Evolutionary conservation across 30 jellyfish, hydroid and myxozoan genomes (phyloP).

Genomic region (Phacellophora camtschatica): DNA sequence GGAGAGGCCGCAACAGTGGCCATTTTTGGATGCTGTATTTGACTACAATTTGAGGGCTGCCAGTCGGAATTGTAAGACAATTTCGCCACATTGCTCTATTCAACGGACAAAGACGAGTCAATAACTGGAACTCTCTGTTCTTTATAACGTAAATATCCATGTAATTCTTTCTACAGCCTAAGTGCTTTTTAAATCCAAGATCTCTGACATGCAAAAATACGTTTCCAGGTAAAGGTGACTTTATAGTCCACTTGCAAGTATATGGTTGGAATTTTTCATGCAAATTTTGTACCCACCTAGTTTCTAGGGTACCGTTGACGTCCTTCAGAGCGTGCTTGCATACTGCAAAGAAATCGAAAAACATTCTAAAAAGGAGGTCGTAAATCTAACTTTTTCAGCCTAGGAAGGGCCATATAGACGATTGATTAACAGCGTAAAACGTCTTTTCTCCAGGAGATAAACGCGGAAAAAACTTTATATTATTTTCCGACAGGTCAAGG

Average conservation of each 20-base stretch:
- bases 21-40: neutral
- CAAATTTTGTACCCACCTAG: neutral
- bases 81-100: neutral
- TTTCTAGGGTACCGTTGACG: slow-evolving; percentile 3
- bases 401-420: too few species aligned
- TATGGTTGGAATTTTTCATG: neutral
- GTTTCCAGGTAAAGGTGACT: neutral
- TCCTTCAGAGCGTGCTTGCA: slow-evolving; percentile 42
- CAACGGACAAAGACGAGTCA: slow-evolving; percentile 48
- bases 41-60: slow-evolving; percentile 22
- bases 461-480: too few species aligned
- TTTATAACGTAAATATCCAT: slow-evolving; percentile 14
- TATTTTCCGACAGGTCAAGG: too few species aligned
- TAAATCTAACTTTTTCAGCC: too few species aligned
- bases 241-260: slow-evolving; percentile 47
- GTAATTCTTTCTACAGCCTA: slow-evolving; percentile 16
- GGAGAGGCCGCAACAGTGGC: neutral
- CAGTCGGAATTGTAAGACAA: slow-evolving; percentile 27
- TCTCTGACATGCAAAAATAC: slow-evolving; percentile 22
- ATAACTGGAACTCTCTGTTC: neutral
- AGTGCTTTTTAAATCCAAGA: slow-evolving; percentile 15
- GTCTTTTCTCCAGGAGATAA: too few species aligned
- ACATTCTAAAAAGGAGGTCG: neutral
- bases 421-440: too few species aligned
- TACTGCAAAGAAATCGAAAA: slow-evolving; percentile 2